A percentile compares a stretch with the other conserved stretches of the same genome.
These are phyloP conservation scores for Ptychobarbus kaznakovi DNA, from an alignment of 2,797 vertebrate species.

Conservation along the genomic window DNA sequence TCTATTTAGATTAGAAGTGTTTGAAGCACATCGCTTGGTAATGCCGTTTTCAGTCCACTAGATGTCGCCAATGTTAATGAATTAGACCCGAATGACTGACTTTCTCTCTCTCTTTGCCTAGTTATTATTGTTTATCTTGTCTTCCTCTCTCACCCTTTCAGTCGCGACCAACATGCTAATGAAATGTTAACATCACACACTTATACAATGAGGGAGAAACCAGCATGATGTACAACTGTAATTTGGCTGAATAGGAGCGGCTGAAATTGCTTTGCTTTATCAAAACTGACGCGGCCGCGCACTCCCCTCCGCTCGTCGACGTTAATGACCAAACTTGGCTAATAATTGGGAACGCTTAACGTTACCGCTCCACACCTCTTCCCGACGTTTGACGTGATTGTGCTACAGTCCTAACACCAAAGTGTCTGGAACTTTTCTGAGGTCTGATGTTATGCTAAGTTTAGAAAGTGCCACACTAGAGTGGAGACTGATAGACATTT, in stretches of 20 bases:
- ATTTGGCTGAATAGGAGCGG: conserved; percentile 74
- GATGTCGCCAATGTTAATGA: conserved; percentile 77
- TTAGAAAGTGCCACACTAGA: conserved; percentile 38
- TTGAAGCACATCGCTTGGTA: neutral
- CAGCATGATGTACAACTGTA: conserved; percentile 79
- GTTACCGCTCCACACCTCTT: conserved; percentile 63
- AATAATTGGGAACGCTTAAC: conserved; percentile 72
- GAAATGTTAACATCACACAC: conserved; percentile 70
- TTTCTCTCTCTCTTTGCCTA: conserved; percentile 11
- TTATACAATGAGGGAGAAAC: conserved; percentile 67
- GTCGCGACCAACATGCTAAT: conserved; percentile 70
- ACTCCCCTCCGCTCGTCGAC: conserved; percentile 52
- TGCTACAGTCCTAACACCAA: conserved; percentile 13
- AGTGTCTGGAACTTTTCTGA: conserved; percentile 25
- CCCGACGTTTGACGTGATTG: conserved; percentile 69
- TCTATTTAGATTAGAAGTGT: neutral
- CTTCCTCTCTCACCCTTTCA: conserved; percentile 63
- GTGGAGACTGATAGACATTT: conserved; percentile 43
- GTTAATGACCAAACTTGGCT: conserved; percentile 72
- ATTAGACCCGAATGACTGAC: conserved; percentile 22
- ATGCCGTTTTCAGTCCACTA: conserved; percentile 63
- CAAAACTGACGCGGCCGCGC: conserved; percentile 68
- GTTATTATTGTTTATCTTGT: conserved; percentile 43
- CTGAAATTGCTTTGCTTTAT: conserved; percentile 81
- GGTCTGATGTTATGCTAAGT: conserved; percentile 19